Conservation (phyloP, 2,797 vertebrate genomes). For the Australoheros facetus region DNA sequence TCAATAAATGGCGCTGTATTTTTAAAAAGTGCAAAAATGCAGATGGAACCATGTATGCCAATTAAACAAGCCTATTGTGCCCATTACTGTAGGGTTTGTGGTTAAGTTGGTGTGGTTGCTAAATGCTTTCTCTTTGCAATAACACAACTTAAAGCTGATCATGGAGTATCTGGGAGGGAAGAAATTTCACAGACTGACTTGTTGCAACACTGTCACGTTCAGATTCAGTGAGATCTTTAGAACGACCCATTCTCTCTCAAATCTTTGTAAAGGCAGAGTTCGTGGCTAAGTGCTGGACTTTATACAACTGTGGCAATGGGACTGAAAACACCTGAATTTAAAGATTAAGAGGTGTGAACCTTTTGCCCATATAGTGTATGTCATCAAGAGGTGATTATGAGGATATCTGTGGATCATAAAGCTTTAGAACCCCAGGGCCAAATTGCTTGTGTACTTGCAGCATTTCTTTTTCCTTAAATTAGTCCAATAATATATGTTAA, state of each 20-base stretch:
- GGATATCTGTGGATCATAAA: not conserved
- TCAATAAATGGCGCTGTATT: no score
- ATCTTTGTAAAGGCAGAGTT: not conserved
- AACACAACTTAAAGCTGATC: no score
- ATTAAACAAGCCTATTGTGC: no score
- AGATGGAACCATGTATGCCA: no score
- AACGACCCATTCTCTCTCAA: not conserved
- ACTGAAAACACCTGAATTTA: not conserved
- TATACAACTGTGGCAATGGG: not conserved
- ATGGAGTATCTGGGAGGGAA: no score
- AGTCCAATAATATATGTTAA: not conserved
- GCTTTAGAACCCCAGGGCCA: not conserved
- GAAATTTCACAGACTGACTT: no score
- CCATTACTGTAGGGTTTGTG: no score
- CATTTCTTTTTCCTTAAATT: no score
- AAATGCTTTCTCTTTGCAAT: no score
- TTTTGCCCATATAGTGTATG: not conserved
- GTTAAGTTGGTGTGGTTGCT: no score
- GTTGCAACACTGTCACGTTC: not conserved
- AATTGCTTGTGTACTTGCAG: not conserved
- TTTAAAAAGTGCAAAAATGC: no score
- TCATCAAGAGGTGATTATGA: not conserved
- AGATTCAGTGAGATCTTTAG: not conserved
- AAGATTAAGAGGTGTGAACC: not conserved
- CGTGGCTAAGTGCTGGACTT: not conserved